Evolutionary conservation across 1,140 invertebrate species (phyloP).

Genomic region (Cecropterus lyciades): DNA sequence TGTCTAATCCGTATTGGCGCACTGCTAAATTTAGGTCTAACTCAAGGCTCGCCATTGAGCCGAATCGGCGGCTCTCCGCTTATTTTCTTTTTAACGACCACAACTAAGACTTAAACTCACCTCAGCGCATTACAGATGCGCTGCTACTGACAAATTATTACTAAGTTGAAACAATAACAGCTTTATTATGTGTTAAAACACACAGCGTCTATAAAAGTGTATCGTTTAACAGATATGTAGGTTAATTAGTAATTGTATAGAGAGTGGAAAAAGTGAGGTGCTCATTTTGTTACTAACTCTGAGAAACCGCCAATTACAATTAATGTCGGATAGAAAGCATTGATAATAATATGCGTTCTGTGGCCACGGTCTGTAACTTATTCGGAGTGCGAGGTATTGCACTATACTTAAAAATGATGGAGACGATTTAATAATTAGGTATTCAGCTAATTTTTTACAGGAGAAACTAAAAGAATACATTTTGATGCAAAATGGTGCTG

Average conservation of each 20-base stretch:
- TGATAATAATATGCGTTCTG: constrained; percentile 4
- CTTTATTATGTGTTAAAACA: constrained; percentile 1
- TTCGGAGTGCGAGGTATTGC: background rate
- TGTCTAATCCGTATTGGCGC: no score
- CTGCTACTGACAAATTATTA: background rate
- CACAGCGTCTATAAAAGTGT: background rate
- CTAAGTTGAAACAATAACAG: background rate
- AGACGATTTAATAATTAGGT: no score
- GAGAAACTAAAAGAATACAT: no score
- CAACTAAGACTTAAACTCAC: no score
- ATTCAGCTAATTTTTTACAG: no score
- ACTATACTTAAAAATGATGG: background rate
- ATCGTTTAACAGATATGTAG: constrained; percentile 10
- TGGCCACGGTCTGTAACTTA: background rate
- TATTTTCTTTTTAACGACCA: no score
- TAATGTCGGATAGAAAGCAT: constrained; percentile 27
- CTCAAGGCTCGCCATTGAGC: no score
- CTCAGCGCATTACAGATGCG: no score
- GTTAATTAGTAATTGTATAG: constrained; percentile 25
- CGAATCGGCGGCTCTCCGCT: no score
- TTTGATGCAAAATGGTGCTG: no score
- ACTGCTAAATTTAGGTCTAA: no score
- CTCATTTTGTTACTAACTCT: constrained; percentile 20
- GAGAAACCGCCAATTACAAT: constrained; percentile 20
- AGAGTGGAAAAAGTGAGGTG: constrained; percentile 18